A percentile compares a stretch with the other conserved stretches of the same genome.
Evolutionary conservation across 64 coral and sea anemone species (phyloP).

Genomic region (Stylophora pistillata): DNA sequence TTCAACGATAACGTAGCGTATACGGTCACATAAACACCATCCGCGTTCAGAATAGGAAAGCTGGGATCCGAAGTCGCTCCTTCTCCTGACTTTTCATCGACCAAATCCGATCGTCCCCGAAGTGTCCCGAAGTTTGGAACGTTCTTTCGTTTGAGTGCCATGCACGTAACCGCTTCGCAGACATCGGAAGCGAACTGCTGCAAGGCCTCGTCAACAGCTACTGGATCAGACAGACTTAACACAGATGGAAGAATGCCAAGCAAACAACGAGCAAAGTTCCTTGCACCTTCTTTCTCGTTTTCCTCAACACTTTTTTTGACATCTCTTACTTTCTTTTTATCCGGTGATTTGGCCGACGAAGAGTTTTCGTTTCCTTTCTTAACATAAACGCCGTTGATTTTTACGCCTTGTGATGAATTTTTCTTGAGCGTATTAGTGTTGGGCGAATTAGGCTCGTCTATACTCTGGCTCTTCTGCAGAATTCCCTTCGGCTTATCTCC

Average conservation of each 20-base stretch:
- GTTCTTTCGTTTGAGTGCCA: slow-evolving; percentile 95
- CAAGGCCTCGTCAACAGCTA: slow-evolving; percentile 81
- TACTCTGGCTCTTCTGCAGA: slow-evolving; percentile 69
- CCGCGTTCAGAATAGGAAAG: slow-evolving; percentile 95
- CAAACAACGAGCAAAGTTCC: slow-evolving; percentile 97
- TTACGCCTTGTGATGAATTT: slow-evolving; percentile 61
- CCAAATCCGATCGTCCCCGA: slow-evolving; percentile 95
- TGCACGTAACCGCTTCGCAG: slow-evolving; percentile 97
- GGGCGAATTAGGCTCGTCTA: slow-evolving; percentile 27
- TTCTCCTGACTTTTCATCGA: slow-evolving; percentile 94
- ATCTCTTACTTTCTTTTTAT: slow-evolving; percentile 79
- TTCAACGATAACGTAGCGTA: slow-evolving; percentile 83
- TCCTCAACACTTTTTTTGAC: slow-evolving; percentile 92
- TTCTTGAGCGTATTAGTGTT: slow-evolving; percentile 32
- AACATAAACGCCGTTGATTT: slow-evolving; percentile 96
- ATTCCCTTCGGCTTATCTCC: slow-evolving; percentile 90
- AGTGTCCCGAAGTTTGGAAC: slow-evolving; percentile 98
- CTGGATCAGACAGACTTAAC: slow-evolving; percentile 70
- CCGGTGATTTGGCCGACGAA: slow-evolving; percentile 43
- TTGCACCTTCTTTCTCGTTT: slow-evolving; percentile 95
- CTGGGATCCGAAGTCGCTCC: slow-evolving; percentile 93
- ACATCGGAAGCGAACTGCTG: slow-evolving; percentile 99
- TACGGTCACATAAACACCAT: slow-evolving; percentile 95
- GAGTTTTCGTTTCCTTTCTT: slow-evolving; percentile 35
- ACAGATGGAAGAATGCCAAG: slow-evolving; percentile 98